Conservation (phyloP, 2,113 vertebrate genomes). For the Psittacula cyanocephala region DNA sequence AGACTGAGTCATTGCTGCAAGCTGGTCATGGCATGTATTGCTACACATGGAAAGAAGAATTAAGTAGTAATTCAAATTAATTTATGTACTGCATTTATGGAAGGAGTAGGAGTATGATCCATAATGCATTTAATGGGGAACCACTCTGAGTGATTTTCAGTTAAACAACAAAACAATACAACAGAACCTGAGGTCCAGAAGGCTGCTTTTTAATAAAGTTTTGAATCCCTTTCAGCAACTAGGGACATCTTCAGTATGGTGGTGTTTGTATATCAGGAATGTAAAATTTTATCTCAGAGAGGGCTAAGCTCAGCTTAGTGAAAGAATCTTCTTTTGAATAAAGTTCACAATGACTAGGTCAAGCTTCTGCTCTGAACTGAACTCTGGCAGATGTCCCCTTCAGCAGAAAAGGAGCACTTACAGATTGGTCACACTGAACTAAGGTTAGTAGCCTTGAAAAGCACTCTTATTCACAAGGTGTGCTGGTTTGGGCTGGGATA, state of each 20-base stretch:
- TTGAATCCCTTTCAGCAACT: not conserved
- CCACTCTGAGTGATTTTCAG: not conserved
- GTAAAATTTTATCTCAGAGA: not conserved
- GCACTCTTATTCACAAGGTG: not conserved
- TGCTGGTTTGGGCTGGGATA: not conserved
- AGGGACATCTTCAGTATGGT: not conserved
- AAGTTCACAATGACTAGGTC: not conserved
- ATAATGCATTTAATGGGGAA: not conserved
- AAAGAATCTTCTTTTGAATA: not conserved
- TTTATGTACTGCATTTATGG: conserved; percentile 9
- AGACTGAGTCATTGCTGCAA: conserved; percentile 17
- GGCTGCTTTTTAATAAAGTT: not conserved
- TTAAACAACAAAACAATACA: not conserved
- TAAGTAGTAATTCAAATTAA: conserved; percentile 54
- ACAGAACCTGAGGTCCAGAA: not conserved
- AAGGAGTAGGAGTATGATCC: not conserved
- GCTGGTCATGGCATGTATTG: not conserved
- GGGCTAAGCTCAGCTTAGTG: not conserved
- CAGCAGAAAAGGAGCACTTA: not conserved
- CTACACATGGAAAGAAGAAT: conserved; percentile 15
- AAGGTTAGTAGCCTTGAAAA: not conserved
- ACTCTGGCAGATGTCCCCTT: not conserved
- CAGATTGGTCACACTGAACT: not conserved
- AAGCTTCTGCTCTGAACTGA: not conserved
- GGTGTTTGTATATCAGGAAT: not conserved